Evolutionary conservation across 1,140 invertebrate species (phyloP).

Genomic region (Caenorhabditis remanei): DNA sequence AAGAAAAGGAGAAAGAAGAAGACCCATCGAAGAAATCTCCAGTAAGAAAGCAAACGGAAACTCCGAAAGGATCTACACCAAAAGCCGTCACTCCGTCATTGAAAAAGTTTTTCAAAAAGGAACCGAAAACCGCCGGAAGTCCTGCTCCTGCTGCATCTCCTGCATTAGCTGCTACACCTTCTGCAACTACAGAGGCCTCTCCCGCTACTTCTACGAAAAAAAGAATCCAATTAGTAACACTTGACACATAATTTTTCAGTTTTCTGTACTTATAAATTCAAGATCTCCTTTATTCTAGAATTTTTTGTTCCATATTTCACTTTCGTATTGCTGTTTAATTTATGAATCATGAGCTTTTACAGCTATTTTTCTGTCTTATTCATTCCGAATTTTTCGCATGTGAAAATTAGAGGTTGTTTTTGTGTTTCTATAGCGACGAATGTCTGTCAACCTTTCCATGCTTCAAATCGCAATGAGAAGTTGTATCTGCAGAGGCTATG

Average conservation of each 20-base stretch:
- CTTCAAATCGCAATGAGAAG: too few species aligned
- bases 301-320: background rate
- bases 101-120: constrained; percentile 33
- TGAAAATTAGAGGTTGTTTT: too few species aligned
- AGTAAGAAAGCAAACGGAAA: background rate
- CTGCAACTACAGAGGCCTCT: background rate
- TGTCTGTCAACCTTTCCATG: too few species aligned
- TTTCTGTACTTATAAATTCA: background rate
- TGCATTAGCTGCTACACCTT: background rate
- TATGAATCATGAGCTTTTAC: too few species aligned
- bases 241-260: background rate
- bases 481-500: too few species aligned
- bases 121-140: background rate
- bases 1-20: constrained; percentile 2
- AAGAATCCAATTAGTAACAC: background rate
- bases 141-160: background rate
- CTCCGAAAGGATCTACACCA: background rate
- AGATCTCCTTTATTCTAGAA: background rate
- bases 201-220: background rate
- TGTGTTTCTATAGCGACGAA: too few species aligned
- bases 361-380: too few species aligned
- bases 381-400: too few species aligned
- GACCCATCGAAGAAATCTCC: background rate
- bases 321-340: background rate
- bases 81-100: constrained; percentile 22